Conservation (phyloP, 2,113 vertebrate species). For the Indri indri region DNA sequence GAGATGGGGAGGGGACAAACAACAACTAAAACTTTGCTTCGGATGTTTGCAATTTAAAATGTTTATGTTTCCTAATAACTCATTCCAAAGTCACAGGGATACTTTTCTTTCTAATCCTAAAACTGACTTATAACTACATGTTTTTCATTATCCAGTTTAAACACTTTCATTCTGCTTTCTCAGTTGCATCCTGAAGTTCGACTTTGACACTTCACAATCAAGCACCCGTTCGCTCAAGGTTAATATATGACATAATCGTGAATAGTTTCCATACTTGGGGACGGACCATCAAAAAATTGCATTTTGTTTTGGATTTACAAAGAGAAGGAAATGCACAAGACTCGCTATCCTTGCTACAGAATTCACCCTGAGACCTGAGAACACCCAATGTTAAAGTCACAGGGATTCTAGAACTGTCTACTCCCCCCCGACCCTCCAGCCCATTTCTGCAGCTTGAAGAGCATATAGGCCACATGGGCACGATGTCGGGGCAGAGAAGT, state of each 20-base stretch:
- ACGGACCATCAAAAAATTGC: background rate
- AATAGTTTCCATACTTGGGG: background rate
- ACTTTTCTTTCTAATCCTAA: conserved; percentile 41
- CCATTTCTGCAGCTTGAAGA: background rate
- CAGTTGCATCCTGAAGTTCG: background rate
- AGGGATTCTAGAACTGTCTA: background rate
- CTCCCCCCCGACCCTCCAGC: too few relatives aligned
- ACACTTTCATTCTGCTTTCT: conserved; percentile 10
- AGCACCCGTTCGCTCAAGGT: background rate
- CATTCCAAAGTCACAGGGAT: background rate
- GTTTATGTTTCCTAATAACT: conserved; percentile 58
- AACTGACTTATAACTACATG: background rate
- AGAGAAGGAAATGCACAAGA: background rate
- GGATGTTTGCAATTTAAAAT: conserved; percentile 48
- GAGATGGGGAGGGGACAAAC: background rate
- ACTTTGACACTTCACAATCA: conserved; percentile 16
- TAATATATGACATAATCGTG: background rate
- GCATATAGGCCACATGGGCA: background rate
- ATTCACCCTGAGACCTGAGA: background rate
- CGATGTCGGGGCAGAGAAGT: background rate
- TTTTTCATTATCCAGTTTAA: conserved; percentile 36
- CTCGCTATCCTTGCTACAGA: background rate
- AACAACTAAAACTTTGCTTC: conserved; percentile 29
- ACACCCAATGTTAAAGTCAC: background rate
- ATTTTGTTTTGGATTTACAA: background rate